Conservation (phyloP, 2,888 invertebrate genomes). For the Drosophila yooni region DNA sequence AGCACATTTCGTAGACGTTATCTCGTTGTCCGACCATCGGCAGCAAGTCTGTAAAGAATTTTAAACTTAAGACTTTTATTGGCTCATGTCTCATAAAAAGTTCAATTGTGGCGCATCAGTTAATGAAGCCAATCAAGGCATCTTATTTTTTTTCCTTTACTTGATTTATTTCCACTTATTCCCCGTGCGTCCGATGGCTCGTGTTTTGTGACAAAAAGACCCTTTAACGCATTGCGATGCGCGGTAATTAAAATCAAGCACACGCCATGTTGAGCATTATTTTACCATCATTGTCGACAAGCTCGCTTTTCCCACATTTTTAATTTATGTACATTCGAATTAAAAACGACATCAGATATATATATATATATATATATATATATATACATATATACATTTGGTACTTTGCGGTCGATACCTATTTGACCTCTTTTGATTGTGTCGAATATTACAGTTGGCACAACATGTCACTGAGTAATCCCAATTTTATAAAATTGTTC, state of each 20-base stretch:
- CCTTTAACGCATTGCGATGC: not conserved
- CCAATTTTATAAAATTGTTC: not conserved
- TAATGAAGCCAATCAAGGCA: slow-evolving; percentile 39
- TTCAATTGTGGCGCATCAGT: slow-evolving; percentile 34
- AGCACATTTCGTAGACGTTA: slow-evolving; percentile 52
- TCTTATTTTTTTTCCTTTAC: slow-evolving; percentile 7
- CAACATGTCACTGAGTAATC: not conserved
- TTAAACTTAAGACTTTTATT: slow-evolving; percentile 59
- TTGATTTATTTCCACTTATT: not conserved
- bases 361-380: slow-evolving; percentile 4
- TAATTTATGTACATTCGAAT: slow-evolving; percentile 28
- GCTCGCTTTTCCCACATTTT: not conserved
- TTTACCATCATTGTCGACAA: not conserved
- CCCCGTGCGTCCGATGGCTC: not conserved
- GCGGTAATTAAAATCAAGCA: slow-evolving; percentile 29
- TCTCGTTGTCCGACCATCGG: slow-evolving; percentile 43
- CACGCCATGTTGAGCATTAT: slow-evolving; percentile 12
- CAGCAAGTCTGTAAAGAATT: slow-evolving; percentile 48
- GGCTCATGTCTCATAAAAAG: slow-evolving; percentile 28
- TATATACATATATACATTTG: slow-evolving; percentile 45
- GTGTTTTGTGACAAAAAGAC: not conserved
- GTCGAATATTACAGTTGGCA: not conserved
- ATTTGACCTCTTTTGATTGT: slow-evolving; percentile 18
- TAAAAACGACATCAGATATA: slow-evolving; percentile 14
- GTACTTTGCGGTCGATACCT: slow-evolving; percentile 13